phyloP scores from a whole-genome alignment of 2,888 invertebrate species.

The Rhaphigaster nebulosa region DNA sequence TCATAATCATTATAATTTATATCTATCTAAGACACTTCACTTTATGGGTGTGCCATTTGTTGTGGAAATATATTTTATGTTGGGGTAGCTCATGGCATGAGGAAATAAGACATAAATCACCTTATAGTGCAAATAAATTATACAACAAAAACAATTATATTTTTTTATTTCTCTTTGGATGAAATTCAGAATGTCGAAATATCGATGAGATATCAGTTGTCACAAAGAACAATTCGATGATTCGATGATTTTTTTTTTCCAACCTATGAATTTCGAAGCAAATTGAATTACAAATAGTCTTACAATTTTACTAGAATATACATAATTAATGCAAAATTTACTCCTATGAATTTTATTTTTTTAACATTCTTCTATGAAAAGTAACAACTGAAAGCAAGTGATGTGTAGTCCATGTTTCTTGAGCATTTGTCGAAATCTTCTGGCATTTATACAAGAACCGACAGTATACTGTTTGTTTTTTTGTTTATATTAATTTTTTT shows the following conservation, averaged over 20 bases:
- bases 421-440: too few relatives aligned
- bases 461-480: too few relatives aligned
- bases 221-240: background rate
- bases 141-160: background rate
- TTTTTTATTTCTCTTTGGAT: background rate
- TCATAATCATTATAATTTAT: background rate
- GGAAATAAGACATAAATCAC: background rate
- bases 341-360: too few relatives aligned
- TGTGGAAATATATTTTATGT: background rate
- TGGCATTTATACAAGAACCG: too few relatives aligned
- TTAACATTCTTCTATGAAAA: background rate
- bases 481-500: too few relatives aligned
- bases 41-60: background rate
- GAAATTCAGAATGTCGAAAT: background rate
- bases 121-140: background rate
- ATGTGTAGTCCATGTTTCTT: background rate
- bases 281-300: too few relatives aligned
- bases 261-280: too few relatives aligned
- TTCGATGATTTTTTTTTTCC: too few relatives aligned
- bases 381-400: background rate
- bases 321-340: background rate
- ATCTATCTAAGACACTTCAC: background rate
- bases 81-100: background rate
- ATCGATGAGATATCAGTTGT: background rate
- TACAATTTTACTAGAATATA: background rate